Evolutionary conservation across 2,888 invertebrate species (phyloP), one percentile per base, ranked within the genome.

Genomic region (Diplazon laetatorius): DNA sequence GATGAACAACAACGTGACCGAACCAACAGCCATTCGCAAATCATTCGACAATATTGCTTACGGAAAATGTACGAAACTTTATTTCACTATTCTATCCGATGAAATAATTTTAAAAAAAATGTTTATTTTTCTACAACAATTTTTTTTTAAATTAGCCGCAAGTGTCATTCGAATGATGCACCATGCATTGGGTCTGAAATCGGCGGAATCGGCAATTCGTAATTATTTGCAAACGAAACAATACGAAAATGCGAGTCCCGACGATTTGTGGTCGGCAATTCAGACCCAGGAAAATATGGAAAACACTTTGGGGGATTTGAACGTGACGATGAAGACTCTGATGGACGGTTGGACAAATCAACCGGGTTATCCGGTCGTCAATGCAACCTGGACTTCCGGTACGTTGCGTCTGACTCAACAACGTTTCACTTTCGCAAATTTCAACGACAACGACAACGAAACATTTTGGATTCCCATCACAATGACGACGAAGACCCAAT

Each of bases 331-430:
- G 0, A 89, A 91, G 8, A 89, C 91, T 1, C 89, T 95, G 83
- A 92, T 95, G 92, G 89, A 92, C 50, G 92, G 92, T 1, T 95
- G 95, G 95, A 93, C 93, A 0, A 91, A 91, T 3, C 93, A 94
- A 85, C 89, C 93, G 35, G 94, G 94, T 2, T 93, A 92, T 85
- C 95, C 95, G 0, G 87, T 95, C 0, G 85, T 95, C 5, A 91
- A 89, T 1, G 93, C 94, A 66, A 84, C 0, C 1, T 59, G 86
- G 16, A 0, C 22, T 14, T 37, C 39, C 4, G 50, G 55, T 4
- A n/a, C n/a, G n/a, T 14, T 1, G 68, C 76, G 9, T 2, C 57
- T 89, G 0, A 18, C 8, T 0, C 89, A 90, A 76, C 50, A 84
- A 69, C 83, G 85, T 70, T 90, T n/a, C n/a, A n/a, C n/a, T n/a